Conservation (phyloP, 2,113 vertebrate species). For the Cyprinodon variegatus region DNA sequence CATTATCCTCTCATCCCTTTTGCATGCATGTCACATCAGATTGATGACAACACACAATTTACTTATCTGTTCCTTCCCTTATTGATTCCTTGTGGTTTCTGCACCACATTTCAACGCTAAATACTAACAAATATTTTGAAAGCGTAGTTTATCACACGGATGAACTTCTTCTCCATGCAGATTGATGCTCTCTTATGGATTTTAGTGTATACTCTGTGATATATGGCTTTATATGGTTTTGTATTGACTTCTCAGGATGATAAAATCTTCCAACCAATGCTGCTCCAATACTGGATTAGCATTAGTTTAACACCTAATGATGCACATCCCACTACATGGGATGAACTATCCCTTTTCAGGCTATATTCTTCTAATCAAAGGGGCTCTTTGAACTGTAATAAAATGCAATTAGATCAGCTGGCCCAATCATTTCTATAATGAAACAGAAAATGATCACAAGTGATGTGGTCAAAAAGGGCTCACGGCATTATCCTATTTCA, state of each 20-base stretch:
- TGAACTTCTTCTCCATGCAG: slow-evolving; percentile 26
- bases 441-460: slow-evolving; percentile 5
- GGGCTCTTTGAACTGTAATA: slow-evolving; percentile 3
- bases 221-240: slow-evolving; percentile 39
- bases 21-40: slow-evolving; percentile 49
- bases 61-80: neutral
- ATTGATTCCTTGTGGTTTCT: slow-evolving; percentile 12
- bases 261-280: slow-evolving; percentile 31
- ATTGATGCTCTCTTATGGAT: slow-evolving; percentile 40
- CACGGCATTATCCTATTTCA: slow-evolving; percentile 4
- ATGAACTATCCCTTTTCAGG: slow-evolving; percentile 46
- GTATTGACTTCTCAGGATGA: slow-evolving; percentile 42
- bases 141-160: slow-evolving; percentile 20
- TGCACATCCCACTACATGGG: slow-evolving; percentile 2
- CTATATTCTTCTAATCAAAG: slow-evolving; percentile 25
- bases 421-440: slow-evolving; percentile 15
- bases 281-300: slow-evolving; percentile 46
- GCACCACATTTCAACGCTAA: neutral
- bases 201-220: slow-evolving; percentile 19
- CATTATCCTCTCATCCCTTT: slow-evolving; percentile 34
- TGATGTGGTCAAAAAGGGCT: neutral
- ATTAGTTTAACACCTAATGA: slow-evolving; percentile 51
- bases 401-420: slow-evolving; percentile 35
- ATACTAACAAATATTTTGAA: slow-evolving; percentile 8
- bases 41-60: slow-evolving; percentile 2